These are phyloP conservation scores for Phlogophora meticulosa DNA, from an alignment of 2,888 invertebrate genomes.

Conservation along the genomic window DNA sequence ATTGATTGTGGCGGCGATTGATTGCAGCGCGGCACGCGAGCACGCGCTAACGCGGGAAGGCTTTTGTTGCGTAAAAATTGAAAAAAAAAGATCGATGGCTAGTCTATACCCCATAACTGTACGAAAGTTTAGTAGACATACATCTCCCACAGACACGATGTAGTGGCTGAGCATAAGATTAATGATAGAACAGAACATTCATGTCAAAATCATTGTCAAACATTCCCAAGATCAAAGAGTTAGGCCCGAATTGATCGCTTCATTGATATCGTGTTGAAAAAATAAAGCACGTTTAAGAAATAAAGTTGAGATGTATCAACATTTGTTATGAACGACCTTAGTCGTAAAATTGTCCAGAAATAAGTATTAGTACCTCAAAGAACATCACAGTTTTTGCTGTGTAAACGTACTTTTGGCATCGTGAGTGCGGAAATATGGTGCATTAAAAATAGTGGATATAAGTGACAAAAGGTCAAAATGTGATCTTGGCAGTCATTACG, in stretches of 20 bases:
- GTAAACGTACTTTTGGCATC: conserved; percentile 57
- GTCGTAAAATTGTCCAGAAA: conserved; percentile 56
- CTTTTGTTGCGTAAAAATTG: conserved; percentile 71
- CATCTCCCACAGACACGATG: conserved; percentile 19
- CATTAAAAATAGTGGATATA: conserved; percentile 64
- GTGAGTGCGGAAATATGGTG: conserved; percentile 59
- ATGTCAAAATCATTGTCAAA: conserved; percentile 50
- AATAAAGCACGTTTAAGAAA: conserved; percentile 47
- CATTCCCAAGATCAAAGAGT: conserved; percentile 52
- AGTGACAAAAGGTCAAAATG: conserved; percentile 64
- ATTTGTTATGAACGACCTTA: conserved; percentile 53
- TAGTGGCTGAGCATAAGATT: conserved; percentile 35
- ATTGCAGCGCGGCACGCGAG: conserved; percentile 83
- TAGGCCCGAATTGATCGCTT: conserved; percentile 46
- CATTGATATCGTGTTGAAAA: conserved; percentile 62
- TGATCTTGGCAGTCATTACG: conserved; percentile 62
- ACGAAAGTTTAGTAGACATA: conserved; percentile 25
- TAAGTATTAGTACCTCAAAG: conserved; percentile 54
- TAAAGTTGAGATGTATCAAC: conserved; percentile 61
- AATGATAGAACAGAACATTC: conserved; percentile 46
- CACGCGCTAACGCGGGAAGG: conserved; percentile 68
- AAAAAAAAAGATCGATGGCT: conserved; percentile 66
- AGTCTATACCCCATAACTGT: conserved; percentile 47
- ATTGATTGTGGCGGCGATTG: conserved; percentile 88
- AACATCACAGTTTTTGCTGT: conserved; percentile 45